Evolutionary conservation across 2,888 invertebrate species (phyloP).

Genomic region (Drosophila aldrichi): DNA sequence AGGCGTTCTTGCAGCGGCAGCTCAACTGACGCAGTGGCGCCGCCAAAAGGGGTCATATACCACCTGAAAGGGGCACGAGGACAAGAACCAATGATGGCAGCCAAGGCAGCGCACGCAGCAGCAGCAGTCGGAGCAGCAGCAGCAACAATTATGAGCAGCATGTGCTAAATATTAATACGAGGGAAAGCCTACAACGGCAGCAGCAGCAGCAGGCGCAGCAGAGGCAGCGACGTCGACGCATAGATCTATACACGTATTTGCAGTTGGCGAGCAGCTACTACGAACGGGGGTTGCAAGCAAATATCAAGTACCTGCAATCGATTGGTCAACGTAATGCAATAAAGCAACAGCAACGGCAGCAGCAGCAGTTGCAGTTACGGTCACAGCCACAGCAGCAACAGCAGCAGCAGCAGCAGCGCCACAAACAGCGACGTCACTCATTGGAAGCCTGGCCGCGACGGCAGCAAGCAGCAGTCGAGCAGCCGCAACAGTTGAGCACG

Average conservation of each 20-base stretch:
- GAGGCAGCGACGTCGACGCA: constrained; percentile 21
- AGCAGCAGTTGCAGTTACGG: constrained; percentile 33
- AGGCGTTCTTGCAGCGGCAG: constrained; percentile 67
- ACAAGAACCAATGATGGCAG: constrained; percentile 19
- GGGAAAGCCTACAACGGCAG: constrained; percentile 66
- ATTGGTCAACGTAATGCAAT: constrained; percentile 80
- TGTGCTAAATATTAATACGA: constrained; percentile 69
- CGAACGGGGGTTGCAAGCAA: constrained; percentile 82
- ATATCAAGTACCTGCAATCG: constrained; percentile 84
- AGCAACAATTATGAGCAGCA: constrained; percentile 60
- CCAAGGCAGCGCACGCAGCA: constrained; percentile 9
- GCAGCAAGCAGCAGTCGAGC: constrained; percentile 33
- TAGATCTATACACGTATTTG: constrained; percentile 69
- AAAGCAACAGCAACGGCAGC: constrained; percentile 49
- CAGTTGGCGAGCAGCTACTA: constrained; percentile 83
- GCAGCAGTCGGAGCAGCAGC: constrained; percentile 10
- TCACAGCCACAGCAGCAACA: constrained; percentile 29
- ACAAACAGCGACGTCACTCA: constrained; percentile 36
- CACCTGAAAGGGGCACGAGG: constrained; percentile 20
- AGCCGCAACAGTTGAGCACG: constrained; percentile 34
- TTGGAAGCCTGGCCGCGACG: constrained; percentile 38
- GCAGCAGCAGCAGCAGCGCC: constrained; percentile 30
- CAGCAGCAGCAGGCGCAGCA: constrained; percentile 5
- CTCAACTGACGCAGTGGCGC: constrained; percentile 36
- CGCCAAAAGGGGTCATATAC: not conserved